These are phyloP conservation scores for Crenuchus spilurus DNA, from an alignment of 2,797 vertebrate genomes.

Conservation along the genomic window DNA sequence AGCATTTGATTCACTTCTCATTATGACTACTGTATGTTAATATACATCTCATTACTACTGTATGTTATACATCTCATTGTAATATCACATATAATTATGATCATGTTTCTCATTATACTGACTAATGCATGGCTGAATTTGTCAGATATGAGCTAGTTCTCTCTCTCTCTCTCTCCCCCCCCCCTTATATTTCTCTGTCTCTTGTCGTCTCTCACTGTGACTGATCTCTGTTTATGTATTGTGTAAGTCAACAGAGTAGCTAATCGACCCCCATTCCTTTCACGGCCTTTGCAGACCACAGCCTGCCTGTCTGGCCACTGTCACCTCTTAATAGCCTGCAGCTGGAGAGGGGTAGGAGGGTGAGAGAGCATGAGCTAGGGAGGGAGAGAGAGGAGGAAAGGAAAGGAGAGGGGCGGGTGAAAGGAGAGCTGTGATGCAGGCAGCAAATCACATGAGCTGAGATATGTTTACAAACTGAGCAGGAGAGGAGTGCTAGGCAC, in stretches of 20 bases:
- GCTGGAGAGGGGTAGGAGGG: constrained; percentile 65
- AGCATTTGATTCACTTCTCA: too few species aligned
- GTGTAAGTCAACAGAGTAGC: constrained; percentile 36
- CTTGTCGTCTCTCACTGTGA: constrained; percentile 6
- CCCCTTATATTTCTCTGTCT: constrained; percentile 4
- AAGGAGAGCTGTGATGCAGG: constrained; percentile 74
- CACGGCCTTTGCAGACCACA: constrained; percentile 34
- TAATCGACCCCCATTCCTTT: constrained; percentile 41
- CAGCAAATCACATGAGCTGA: constrained; percentile 77
- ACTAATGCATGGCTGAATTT: too few species aligned
- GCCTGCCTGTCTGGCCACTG: constrained; percentile 61
- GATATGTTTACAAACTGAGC: constrained; percentile 82
- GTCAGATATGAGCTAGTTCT: too few species aligned
- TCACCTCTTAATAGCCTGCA: constrained; percentile 68
- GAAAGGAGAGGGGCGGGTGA: constrained; percentile 62
- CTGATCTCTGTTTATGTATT: constrained; percentile 37
- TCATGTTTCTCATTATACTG: too few species aligned
- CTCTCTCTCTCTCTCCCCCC: not conserved
- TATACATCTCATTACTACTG: too few species aligned
- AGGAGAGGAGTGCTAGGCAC: constrained; percentile 64
- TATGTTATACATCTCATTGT: too few species aligned
- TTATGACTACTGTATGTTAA: too few species aligned
- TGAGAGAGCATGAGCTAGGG: constrained; percentile 35
- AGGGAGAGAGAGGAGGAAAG: constrained; percentile 44
- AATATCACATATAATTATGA: too few species aligned